phyloP scores from a whole-genome alignment of 2,113 vertebrate species.

The Chloebia gouldiae region DNA sequence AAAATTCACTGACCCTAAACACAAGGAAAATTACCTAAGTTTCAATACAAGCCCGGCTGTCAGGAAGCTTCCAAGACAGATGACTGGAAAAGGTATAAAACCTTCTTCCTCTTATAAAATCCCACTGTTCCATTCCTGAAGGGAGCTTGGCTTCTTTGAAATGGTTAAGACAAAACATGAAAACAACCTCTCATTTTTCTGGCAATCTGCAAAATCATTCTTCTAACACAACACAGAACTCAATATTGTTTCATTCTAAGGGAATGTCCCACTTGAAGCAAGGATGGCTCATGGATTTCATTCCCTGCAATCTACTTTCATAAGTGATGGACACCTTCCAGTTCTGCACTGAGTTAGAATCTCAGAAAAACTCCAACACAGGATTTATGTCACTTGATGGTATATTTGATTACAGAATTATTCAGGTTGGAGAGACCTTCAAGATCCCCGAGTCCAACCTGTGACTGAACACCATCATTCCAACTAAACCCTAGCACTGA shows the following conservation, averaged over 20 bases:
- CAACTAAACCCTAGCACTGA: background rate
- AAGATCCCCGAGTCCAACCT: background rate
- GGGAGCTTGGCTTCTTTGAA: background rate
- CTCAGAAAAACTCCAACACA: slow-evolving; percentile 58
- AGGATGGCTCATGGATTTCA: background rate
- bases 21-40: slow-evolving; percentile 10
- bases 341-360: slow-evolving; percentile 21
- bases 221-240: background rate
- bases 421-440: background rate
- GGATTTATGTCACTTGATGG: slow-evolving; percentile 60
- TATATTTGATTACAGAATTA: slow-evolving; percentile 10
- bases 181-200: slow-evolving; percentile 5
- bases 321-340: slow-evolving; percentile 6
- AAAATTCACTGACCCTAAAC: slow-evolving; percentile 14
- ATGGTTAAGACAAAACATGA: slow-evolving; percentile 4
- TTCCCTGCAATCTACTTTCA: background rate
- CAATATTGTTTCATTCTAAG: background rate
- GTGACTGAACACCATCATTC: background rate
- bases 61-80: background rate
- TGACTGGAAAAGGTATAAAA: background rate
- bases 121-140: background rate
- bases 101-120: background rate
- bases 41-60: slow-evolving; percentile 17
- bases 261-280: background rate
- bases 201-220: background rate